Base-by-base conservation (phyloP, 1,140 invertebrate species). In the Drosophila persimilis region DNA sequence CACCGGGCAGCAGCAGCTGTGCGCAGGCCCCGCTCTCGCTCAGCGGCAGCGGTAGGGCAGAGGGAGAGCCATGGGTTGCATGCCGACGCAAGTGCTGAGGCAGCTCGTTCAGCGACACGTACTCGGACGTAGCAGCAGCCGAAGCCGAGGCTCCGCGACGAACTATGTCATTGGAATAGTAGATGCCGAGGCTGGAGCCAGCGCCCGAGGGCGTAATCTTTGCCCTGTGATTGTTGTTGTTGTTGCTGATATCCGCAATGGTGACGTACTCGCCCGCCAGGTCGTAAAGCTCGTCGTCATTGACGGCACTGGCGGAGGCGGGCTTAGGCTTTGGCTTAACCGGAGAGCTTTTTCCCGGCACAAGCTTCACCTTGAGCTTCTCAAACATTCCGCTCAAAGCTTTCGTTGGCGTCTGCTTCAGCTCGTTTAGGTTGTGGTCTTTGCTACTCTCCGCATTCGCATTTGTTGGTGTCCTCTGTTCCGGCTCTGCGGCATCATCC, bases 191-290 rank as follows among this genome's bases (percentile, higher is more conserved):
- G 59, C 61, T 59, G 41, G 53, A 56, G 43, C 63, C 66, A 24
- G 62, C 70, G 22, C 77, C 46, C 56, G 64, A 13, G 45, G 41
- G 24, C 39, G 41, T 11, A 13, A 39, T 39, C 35, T 39, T 39
- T 13, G 35, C 35, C 35, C 35, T 39, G 24, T 63, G 50, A 51
- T 93, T 92, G 54, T 91, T 90, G 93, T 95, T 91, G 63, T 96
- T 96, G 81, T 95, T 96, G 89, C 94, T 94, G 62, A 96, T 94
- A 92, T 96, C 95, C 59, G 95, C 95, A 90, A 97, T 96, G 45
- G 95, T 96, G 8, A 97, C 96, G 92, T 97, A 97, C 92, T 97
- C 96, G 78, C 95, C 96, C 59, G 94, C 93, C 90, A 94, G 92
- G 76, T 93, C 92, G 75, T 93, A 93, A 47, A 92, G 89, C 53